A percentile compares a stretch with the other conserved stretches of the same genome.
phyloP scores from a whole-genome alignment of 2,888 invertebrate genomes.

The Tenthredo livida region DNA sequence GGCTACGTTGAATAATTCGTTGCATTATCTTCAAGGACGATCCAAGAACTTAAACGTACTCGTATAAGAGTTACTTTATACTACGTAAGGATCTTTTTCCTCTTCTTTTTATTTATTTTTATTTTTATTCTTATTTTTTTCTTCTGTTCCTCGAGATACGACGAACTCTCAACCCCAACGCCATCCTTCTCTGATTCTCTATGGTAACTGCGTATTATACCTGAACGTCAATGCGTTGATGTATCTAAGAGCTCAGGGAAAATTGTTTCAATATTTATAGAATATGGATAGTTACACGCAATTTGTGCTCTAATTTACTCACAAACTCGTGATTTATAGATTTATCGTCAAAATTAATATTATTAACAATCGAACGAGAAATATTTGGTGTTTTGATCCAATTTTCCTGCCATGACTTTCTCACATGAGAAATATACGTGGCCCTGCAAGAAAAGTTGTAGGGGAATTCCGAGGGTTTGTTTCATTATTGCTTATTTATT shows the following conservation, averaged over 20 bases:
- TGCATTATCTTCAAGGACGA: slow-evolving; percentile 45
- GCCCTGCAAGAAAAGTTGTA: background rate
- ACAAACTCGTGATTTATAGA: background rate
- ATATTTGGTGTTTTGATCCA: background rate
- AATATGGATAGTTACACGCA: background rate
- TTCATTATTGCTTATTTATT: background rate
- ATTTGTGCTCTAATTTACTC: background rate
- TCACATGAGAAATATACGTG: background rate
- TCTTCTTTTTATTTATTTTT: background rate
- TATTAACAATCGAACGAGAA: background rate
- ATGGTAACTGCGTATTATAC: background rate
- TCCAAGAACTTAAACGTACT: slow-evolving; percentile 48
- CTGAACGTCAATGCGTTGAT: background rate
- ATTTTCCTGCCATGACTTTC: background rate
- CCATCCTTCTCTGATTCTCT: background rate
- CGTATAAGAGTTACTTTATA: slow-evolving; percentile 46
- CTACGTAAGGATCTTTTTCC: background rate
- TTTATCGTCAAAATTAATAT: background rate
- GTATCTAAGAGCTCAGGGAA: background rate
- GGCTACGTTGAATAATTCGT: slow-evolving; percentile 50
- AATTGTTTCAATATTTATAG: background rate
- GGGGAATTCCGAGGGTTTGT: background rate
- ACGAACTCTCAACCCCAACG: background rate
- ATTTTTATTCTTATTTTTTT: background rate
- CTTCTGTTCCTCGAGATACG: background rate